A percentile compares a stretch with the other conserved stretches of the same genome.
Evolutionary conservation across 1,140 invertebrate genomes (phyloP).

Genomic region (Hestina assimilis): DNA sequence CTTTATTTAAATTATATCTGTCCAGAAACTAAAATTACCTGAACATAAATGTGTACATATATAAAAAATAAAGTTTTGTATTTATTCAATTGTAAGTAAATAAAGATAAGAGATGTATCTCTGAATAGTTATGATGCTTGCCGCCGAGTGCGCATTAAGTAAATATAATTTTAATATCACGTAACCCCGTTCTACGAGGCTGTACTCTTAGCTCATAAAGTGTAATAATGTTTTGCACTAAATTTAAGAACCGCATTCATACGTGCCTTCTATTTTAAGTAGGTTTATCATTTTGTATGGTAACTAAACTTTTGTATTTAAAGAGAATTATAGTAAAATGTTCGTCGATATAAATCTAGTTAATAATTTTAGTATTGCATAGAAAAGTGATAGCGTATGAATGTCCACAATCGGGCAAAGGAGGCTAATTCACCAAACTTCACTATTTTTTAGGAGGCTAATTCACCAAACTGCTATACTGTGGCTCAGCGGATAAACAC

Average conservation of each 20-base stretch:
- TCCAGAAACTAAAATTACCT: too few species aligned
- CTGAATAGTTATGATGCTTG: conserved; percentile 16
- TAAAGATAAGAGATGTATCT: conserved; percentile 2
- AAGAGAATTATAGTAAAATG: neutral
- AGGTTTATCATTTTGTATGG: conserved; percentile 4
- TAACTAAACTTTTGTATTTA: neutral
- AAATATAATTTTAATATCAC: conserved; percentile 30
- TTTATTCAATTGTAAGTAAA: neutral
- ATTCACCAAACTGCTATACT: too few species aligned
- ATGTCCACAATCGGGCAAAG: too few species aligned
- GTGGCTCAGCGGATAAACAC: too few species aligned
- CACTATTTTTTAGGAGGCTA: too few species aligned
- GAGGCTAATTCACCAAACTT: too few species aligned
- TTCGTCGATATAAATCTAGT: too few species aligned
- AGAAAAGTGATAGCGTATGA: too few species aligned
- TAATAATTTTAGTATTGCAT: too few species aligned
- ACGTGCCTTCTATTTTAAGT: conserved; percentile 21
- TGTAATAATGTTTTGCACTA: conserved; percentile 31
- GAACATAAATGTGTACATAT: neutral
- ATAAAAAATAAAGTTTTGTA: neutral
- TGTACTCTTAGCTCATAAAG: conserved; percentile 29
- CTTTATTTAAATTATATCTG: too few species aligned
- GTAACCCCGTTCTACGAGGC: conserved; percentile 21
- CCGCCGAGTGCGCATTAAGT: conserved; percentile 19
- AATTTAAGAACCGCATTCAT: conserved; percentile 27